Percentiles rank a stretch among this genome's conserved stretches.
Evolutionary conservation across 2,888 invertebrate species (phyloP).

Genomic region (Leucophenga montana): DNA sequence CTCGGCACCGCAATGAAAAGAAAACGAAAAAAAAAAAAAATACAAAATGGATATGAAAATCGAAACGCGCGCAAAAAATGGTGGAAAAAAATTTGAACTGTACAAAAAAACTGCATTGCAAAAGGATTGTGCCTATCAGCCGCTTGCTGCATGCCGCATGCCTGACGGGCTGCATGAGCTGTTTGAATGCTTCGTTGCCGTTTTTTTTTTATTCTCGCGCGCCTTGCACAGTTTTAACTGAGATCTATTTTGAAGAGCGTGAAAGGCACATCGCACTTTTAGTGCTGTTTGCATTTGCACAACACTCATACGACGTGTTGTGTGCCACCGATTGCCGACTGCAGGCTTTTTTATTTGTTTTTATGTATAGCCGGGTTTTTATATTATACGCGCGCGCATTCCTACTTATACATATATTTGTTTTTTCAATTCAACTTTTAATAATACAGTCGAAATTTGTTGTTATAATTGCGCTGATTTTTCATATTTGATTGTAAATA

Average conservation of each 20-base stretch:
- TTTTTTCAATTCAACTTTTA: no score
- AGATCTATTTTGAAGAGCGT: no score
- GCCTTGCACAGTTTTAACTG: no score
- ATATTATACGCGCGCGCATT: no score
- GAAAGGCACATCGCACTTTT: background rate
- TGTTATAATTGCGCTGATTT: no score
- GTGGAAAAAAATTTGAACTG: background rate
- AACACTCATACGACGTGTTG: conserved; percentile 22
- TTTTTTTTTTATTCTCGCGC: background rate
- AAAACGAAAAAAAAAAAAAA: conserved; percentile 2
- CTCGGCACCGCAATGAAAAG: background rate
- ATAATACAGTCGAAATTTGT: no score
- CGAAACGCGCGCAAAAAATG: background rate
- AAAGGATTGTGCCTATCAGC: conserved; percentile 11
- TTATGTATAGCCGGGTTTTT: no score
- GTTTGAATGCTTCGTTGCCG: background rate
- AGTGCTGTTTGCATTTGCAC: conserved; percentile 22
- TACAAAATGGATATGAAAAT: conserved; percentile 2
- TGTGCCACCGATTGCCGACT: background rate
- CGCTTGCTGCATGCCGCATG: no score
- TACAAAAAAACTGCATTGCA: conserved; percentile 20
- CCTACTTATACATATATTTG: no score
- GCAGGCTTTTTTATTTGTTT: background rate
- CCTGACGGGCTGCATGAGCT: no score
- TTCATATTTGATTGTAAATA: no score